Percentiles rank a stretch among this genome's conserved stretches.
Evolutionary conservation across 1,140 invertebrate species (phyloP).

Genomic region (Leptinotarsa lineolata): DNA sequence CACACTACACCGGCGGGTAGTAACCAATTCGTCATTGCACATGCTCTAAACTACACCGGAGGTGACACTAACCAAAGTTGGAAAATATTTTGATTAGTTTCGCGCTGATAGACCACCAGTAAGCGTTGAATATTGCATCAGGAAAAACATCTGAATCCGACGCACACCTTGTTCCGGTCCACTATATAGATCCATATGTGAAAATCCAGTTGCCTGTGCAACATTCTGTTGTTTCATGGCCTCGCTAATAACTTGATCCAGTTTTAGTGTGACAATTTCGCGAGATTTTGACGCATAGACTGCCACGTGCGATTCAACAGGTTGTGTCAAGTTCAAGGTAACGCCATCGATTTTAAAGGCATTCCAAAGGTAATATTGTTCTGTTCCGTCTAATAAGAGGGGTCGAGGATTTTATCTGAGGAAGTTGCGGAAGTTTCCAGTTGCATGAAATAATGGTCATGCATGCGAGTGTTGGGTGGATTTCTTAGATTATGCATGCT

Average conservation of each 20-base stretch:
- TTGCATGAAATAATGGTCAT: background rate
- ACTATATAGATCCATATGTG: too few species aligned
- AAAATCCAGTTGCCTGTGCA: too few species aligned
- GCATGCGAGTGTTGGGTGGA: background rate
- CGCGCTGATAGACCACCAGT: slow-evolving; percentile 33
- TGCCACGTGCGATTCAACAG: slow-evolving; percentile 39
- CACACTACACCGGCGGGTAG: slow-evolving; percentile 32
- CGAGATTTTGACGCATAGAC: background rate
- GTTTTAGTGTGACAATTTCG: too few species aligned
- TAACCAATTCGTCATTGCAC: slow-evolving; percentile 46
- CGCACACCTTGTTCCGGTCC: too few species aligned
- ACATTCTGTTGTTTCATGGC: too few species aligned
- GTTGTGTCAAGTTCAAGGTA: slow-evolving; percentile 43
- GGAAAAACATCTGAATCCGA: too few species aligned
- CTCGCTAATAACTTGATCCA: too few species aligned
- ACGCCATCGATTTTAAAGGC: slow-evolving; percentile 39
- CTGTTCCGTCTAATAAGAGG: background rate
- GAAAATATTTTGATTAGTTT: slow-evolving; percentile 52
- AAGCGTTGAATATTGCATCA: too few species aligned
- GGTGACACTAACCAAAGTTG: slow-evolving; percentile 43
- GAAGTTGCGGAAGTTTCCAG: slow-evolving; percentile 4
- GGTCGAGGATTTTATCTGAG: background rate
- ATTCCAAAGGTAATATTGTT: slow-evolving; percentile 26
- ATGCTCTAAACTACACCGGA: slow-evolving; percentile 43
- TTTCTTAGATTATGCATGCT: background rate